These are phyloP conservation scores for Hemibagrus guttatus DNA, from an alignment of 2,797 vertebrate genomes.

Conservation along the genomic window DNA sequence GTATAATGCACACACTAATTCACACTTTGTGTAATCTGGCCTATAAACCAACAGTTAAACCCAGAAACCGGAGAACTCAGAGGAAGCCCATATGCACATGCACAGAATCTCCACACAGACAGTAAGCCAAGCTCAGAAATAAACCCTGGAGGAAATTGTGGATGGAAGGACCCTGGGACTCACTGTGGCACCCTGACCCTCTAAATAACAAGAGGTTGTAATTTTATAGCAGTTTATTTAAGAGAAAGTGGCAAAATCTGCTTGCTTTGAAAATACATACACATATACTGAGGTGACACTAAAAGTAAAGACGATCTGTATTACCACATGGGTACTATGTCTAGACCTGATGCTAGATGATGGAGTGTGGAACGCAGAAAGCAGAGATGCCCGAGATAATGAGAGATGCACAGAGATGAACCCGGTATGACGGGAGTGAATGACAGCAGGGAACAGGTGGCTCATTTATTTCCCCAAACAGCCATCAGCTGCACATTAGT, in stretches of 20 bases:
- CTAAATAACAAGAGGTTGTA: not conserved
- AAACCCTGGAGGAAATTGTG: too few species aligned
- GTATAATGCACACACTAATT: not conserved
- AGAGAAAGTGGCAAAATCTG: not conserved
- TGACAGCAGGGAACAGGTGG: slow-evolving; percentile 73
- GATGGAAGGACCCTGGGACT: not conserved
- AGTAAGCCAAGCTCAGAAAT: not conserved
- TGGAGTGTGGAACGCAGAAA: slow-evolving; percentile 81
- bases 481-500: slow-evolving; percentile 30
- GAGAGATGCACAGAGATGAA: slow-evolving; percentile 63
- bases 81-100: not conserved
- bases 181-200: not conserved
- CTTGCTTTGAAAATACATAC: not conserved
- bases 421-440: slow-evolving; percentile 72
- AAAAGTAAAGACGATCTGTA: slow-evolving; percentile 23
- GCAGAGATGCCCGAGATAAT: slow-evolving; percentile 86
- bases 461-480: slow-evolving; percentile 39
- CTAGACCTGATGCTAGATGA: slow-evolving; percentile 79
- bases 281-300: not conserved
- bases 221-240: not conserved
- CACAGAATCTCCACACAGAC: not conserved
- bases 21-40: not conserved
- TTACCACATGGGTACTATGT: slow-evolving; percentile 47
- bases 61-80: too few species aligned
- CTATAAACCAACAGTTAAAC: not conserved